phyloP scores from a whole-genome alignment of 2,797 vertebrate species.

The Columba guinea region DNA sequence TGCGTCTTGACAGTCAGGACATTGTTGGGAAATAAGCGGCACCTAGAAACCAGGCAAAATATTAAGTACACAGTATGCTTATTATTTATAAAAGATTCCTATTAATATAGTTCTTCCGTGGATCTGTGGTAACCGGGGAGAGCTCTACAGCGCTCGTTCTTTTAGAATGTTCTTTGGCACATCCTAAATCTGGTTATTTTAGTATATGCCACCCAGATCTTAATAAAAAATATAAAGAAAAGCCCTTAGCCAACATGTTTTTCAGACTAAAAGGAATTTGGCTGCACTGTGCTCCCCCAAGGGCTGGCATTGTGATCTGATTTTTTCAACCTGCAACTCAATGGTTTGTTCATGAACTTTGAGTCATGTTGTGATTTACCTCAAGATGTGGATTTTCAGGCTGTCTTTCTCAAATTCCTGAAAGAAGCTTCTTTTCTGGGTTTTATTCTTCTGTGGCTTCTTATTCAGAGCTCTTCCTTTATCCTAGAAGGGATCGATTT shows the following conservation, averaged over 20 bases:
- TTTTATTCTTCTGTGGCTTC: background rate
- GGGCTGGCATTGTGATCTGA: background rate
- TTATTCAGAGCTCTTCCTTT: background rate
- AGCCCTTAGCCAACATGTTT: background rate
- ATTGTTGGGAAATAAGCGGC: background rate
- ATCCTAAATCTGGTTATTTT: background rate
- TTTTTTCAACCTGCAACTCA: background rate
- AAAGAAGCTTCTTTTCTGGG: background rate
- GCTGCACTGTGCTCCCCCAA: background rate
- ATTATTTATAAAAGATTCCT: background rate
- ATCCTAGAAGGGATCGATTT: background rate
- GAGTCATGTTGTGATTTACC: background rate
- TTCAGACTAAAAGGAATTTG: background rate
- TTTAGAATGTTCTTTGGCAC: background rate
- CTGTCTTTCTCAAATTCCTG: background rate
- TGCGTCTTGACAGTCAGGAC: background rate
- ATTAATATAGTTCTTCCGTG: background rate
- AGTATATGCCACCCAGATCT: background rate
- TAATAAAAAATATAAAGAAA: background rate
- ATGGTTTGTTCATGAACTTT: background rate
- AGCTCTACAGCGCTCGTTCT: background rate
- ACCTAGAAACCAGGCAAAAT: background rate
- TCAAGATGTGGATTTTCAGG: background rate
- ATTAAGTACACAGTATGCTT: background rate
- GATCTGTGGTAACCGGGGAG: background rate